Percentiles rank a stretch among this genome's conserved stretches.
Evolutionary conservation across 2,113 vertebrate species (phyloP).

Genomic region (Probosciger aterrimus): DNA sequence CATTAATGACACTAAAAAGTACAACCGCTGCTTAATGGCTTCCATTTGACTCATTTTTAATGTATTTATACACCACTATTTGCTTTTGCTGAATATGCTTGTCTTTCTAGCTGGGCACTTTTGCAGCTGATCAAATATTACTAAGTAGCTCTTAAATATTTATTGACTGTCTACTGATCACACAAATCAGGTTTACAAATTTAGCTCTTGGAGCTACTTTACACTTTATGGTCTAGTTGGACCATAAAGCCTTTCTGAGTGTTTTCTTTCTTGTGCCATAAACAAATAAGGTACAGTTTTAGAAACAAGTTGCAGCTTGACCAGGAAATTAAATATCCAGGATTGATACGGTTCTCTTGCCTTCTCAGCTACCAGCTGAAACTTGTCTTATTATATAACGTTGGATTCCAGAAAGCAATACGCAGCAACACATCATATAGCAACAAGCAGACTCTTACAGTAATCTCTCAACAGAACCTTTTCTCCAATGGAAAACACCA

Average conservation of each 20-base stretch:
- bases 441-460: neutral
- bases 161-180: neutral
- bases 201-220: neutral
- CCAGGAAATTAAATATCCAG: constrained; percentile 7
- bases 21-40: neutral
- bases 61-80: neutral
- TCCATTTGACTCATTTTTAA: neutral
- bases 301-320: constrained; percentile 19
- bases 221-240: neutral
- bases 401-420: neutral
- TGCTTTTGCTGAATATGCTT: neutral
- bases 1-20: neutral
- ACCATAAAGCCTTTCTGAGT: neutral
- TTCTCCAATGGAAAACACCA: neutral
- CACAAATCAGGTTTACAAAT: neutral
- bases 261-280: neutral
- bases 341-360: neutral
- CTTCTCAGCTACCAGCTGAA: constrained; percentile 24
- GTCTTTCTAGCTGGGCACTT: neutral
- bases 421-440: neutral
- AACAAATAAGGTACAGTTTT: constrained; percentile 7
- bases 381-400: neutral
- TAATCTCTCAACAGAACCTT: neutral
- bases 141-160: constrained; percentile 7
- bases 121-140: neutral